Conservation (phyloP, 2,888 invertebrate species). For the Bombyx huttoni region DNA sequence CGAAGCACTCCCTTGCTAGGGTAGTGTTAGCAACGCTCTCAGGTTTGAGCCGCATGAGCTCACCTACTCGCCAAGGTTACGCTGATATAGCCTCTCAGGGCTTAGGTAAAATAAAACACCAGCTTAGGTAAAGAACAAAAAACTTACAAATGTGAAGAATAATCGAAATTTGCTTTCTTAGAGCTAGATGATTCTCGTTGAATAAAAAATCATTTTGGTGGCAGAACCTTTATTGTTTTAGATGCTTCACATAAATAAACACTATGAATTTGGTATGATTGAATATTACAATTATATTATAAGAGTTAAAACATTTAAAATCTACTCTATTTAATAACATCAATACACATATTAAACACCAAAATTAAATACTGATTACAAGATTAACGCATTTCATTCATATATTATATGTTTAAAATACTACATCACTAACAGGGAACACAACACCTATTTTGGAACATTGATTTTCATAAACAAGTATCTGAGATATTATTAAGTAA, state of each 20-base stretch:
- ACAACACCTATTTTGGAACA: slow-evolving; percentile 50
- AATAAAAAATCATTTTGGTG: slow-evolving; percentile 16
- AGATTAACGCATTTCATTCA: slow-evolving; percentile 47
- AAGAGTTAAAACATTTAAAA: slow-evolving; percentile 36
- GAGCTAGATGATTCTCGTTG: background rate
- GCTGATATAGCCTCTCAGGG: no score
- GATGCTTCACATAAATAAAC: slow-evolving; percentile 51
- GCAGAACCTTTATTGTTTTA: slow-evolving; percentile 49
- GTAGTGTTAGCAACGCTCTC: no score
- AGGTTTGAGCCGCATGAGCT: no score
- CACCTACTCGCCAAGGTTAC: no score
- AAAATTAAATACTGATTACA: slow-evolving; percentile 57
- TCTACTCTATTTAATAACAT: slow-evolving; percentile 50
- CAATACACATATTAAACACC: slow-evolving; percentile 43
- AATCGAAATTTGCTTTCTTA: no score
- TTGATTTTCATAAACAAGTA: slow-evolving; percentile 25
- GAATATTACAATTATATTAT: background rate
- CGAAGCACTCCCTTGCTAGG: no score
- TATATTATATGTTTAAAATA: slow-evolving; percentile 24
- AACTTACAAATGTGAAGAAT: no score
- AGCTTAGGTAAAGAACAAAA: no score
- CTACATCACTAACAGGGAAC: slow-evolving; percentile 44
- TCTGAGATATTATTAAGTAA: slow-evolving; percentile 28
- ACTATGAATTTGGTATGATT: slow-evolving; percentile 15
- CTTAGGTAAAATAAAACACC: no score